Conservation (phyloP, 2,113 vertebrate genomes). For the Peromyscus maniculatus region DNA sequence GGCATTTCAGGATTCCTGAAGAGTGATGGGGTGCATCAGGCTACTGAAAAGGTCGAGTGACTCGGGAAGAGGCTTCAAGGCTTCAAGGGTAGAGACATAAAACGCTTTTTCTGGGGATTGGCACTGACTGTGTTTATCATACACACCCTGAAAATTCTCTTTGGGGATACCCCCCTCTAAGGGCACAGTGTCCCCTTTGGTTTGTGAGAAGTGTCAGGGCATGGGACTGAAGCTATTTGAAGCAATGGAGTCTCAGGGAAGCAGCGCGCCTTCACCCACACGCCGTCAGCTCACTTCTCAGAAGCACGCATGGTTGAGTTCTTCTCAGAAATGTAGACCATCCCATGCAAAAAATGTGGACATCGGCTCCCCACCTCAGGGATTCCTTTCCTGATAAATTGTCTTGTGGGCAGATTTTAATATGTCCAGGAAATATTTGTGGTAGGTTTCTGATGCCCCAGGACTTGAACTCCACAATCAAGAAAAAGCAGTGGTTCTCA, state of each 20-base stretch:
- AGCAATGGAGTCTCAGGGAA: background rate
- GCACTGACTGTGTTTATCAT: background rate
- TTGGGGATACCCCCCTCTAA: background rate
- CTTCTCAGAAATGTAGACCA: slow-evolving; percentile 71
- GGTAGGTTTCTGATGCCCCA: background rate
- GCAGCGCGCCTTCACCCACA: background rate
- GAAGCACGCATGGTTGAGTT: slow-evolving; percentile 43
- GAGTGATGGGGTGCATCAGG: background rate
- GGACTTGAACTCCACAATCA: slow-evolving; percentile 18
- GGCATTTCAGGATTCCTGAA: background rate
- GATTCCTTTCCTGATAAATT: slow-evolving; percentile 54
- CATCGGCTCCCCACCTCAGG: slow-evolving; percentile 16
- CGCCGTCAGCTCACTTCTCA: slow-evolving; percentile 47
- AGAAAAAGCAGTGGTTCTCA: background rate
- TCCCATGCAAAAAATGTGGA: slow-evolving; percentile 50
- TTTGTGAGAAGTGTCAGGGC: background rate
- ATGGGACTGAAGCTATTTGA: background rate
- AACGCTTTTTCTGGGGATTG: slow-evolving; percentile 21
- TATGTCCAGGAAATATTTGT: background rate
- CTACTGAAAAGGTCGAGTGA: background rate
- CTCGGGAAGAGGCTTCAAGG: background rate
- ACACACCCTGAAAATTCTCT: background rate
- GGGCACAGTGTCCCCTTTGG: background rate
- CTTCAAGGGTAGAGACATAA: background rate
- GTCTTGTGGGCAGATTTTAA: slow-evolving; percentile 8